Percentiles rank a stretch among this genome's conserved stretches.
Conservation (phyloP, 2,888 invertebrate species). For the Eilema sororculum region DNA sequence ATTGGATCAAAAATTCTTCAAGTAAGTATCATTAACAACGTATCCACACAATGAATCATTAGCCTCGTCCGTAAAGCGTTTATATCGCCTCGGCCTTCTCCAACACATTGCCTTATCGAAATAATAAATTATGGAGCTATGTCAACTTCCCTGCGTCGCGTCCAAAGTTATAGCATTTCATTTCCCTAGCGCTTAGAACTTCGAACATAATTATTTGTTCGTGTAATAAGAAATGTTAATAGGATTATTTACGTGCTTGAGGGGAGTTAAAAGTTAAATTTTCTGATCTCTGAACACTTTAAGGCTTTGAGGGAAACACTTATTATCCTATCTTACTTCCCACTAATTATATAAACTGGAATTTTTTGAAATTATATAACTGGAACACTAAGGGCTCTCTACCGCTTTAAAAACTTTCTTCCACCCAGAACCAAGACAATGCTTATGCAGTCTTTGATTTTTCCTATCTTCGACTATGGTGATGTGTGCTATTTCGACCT, state of each 20-base stretch:
- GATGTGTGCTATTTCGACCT: too few relatives aligned
- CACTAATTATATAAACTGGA: too few relatives aligned
- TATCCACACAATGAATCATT: conserved; percentile 22
- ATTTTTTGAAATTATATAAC: too few relatives aligned
- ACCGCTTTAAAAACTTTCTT: too few relatives aligned
- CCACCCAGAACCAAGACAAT: too few relatives aligned
- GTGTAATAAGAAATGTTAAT: conserved; percentile 21
- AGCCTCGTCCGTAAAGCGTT: conserved; percentile 10
- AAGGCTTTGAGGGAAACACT: not conserved
- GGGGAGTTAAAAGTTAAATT: not conserved
- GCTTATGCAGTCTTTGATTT: too few relatives aligned
- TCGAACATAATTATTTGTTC: conserved; percentile 40
- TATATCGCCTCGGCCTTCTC: conserved; percentile 18
- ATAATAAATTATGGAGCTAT: conserved; percentile 36
- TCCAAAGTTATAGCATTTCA: conserved; percentile 39
- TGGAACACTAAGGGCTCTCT: too few relatives aligned
- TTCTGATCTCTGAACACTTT: not conserved
- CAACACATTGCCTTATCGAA: conserved; percentile 24
- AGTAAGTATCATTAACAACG: not conserved
- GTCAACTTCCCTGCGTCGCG: conserved; percentile 32
- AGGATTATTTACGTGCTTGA: conserved; percentile 14
- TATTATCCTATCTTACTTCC: not conserved
- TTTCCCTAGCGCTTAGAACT: conserved; percentile 40
- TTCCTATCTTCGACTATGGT: too few relatives aligned
- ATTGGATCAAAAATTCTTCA: not conserved